Evolutionary conservation across 2,113 vertebrate genomes (phyloP).

Genomic region (Oryzias melastigma): DNA sequence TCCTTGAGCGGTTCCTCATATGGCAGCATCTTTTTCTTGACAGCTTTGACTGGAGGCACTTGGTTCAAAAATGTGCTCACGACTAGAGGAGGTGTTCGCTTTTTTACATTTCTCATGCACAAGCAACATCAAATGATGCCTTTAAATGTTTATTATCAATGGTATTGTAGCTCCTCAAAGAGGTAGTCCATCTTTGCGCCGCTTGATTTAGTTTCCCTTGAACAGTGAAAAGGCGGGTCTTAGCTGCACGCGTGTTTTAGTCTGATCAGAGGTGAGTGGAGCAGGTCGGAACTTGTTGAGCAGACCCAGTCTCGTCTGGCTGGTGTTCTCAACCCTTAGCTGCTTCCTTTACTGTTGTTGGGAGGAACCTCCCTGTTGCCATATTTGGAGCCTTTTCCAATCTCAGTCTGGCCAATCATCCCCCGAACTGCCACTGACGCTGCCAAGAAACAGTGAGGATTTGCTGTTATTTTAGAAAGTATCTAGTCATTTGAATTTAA

Average conservation of each 20-base stretch:
- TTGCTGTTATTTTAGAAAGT: background rate
- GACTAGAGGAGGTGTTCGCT: no score
- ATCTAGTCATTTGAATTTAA: background rate
- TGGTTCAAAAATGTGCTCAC: no score
- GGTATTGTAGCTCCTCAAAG: background rate
- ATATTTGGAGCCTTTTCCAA: conserved; percentile 88
- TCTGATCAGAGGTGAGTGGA: background rate
- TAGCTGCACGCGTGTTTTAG: conserved; percentile 5
- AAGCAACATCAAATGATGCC: no score
- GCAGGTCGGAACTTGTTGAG: conserved; percentile 34
- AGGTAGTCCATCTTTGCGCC: conserved; percentile 14
- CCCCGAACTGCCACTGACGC: conserved; percentile 89
- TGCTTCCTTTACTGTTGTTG: conserved; percentile 72
- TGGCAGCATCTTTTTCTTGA: no score
- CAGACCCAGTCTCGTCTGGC: background rate
- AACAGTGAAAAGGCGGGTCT: background rate
- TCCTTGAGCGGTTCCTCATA: background rate
- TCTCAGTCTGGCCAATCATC: conserved; percentile 98
- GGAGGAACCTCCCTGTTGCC: conserved; percentile 81
- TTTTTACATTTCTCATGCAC: no score
- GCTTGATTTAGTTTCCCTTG: background rate
- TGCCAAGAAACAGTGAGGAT: conserved; percentile 54
- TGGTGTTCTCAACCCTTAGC: background rate
- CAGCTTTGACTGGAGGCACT: no score
- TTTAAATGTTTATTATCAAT: no score